These are phyloP conservation scores for Thelaira solivaga DNA, from an alignment of 2,888 invertebrate genomes.

Conservation along the genomic window DNA sequence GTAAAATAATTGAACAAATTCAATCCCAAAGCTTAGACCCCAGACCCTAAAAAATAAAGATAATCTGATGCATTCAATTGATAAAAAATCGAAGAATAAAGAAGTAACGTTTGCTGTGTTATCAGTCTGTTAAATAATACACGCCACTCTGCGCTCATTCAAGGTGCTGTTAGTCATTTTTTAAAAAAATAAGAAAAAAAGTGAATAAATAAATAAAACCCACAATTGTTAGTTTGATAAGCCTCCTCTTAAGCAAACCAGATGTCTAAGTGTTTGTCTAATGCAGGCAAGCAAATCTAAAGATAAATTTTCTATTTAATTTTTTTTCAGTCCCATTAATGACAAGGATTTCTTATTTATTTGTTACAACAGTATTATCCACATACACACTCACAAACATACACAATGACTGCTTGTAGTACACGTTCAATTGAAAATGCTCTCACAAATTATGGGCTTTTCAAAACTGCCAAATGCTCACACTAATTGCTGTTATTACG, in stretches of 20 bases:
- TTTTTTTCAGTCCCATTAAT: constrained; percentile 10
- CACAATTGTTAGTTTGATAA: constrained; percentile 13
- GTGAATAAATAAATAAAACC: constrained; percentile 22
- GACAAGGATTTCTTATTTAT: constrained; percentile 1
- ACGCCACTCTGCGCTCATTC: constrained; percentile 32
- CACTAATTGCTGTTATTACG: constrained; percentile 9
- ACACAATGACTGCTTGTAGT: background rate
- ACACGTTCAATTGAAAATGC: too few relatives aligned
- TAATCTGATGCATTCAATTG: constrained; percentile 51
- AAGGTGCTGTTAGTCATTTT: background rate
- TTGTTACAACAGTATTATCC: constrained; percentile 30
- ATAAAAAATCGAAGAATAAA: constrained; percentile 29
- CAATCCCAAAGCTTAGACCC: background rate
- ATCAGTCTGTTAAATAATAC: constrained; percentile 27
- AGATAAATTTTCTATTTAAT: constrained; percentile 17
- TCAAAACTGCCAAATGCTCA: constrained; percentile 24
- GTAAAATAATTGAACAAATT: background rate
- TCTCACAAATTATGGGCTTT: background rate
- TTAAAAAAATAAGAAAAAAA: background rate
- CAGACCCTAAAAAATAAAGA: constrained; percentile 41
- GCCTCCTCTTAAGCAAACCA: constrained; percentile 29
- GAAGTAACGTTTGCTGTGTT: background rate
- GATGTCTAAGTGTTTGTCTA: constrained; percentile 28
- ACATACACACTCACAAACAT: background rate
- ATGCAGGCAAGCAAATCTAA: constrained; percentile 14